Evolutionary conservation across 2,797 vertebrate genomes (phyloP).

Genomic region (Philypnodon macrostomus): DNA sequence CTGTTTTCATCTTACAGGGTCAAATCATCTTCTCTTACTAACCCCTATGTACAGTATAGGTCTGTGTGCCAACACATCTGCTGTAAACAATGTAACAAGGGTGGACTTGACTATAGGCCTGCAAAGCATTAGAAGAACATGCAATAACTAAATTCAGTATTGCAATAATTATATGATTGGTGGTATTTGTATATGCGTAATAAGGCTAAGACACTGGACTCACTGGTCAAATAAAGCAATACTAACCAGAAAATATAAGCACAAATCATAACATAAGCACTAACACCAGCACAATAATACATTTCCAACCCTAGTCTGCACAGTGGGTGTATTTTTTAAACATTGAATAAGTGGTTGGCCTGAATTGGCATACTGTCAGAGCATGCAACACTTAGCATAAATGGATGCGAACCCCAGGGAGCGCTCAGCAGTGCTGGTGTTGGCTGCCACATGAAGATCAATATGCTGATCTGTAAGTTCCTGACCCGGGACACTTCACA

Average conservation of each 20-base stretch:
- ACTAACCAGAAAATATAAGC: too few species aligned
- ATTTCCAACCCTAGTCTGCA: too few species aligned
- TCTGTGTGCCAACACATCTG: conserved; percentile 21
- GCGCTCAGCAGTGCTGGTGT: conserved; percentile 12
- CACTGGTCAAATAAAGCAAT: too few species aligned
- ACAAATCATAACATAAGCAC: too few species aligned
- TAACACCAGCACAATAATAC: too few species aligned
- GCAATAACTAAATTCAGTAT: too few species aligned
- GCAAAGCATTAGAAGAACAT: too few species aligned
- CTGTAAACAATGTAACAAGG: conserved; percentile 33
- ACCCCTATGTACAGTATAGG: conserved; percentile 6
- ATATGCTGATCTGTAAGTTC: conserved; percentile 49
- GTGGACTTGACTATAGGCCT: conserved; percentile 14
- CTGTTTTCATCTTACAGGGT: conserved; percentile 40
- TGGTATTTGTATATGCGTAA: too few species aligned
- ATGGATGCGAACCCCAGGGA: conserved; percentile 31
- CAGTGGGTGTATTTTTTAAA: conserved; percentile 14
- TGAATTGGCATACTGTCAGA: conserved; percentile 27
- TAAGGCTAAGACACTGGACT: too few species aligned
- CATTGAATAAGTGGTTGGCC: conserved; percentile 7
- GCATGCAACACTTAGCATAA: conserved; percentile 37
- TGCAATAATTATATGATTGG: too few species aligned
- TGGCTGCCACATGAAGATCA: conserved; percentile 45
- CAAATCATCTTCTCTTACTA: conserved; percentile 16
- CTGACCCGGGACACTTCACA: conserved; percentile 26